A percentile compares a stretch with the other conserved stretches of the same genome.
Evolutionary conservation across 2,797 vertebrate species (phyloP).

Genomic region (Tachyglossus aculeatus): DNA sequence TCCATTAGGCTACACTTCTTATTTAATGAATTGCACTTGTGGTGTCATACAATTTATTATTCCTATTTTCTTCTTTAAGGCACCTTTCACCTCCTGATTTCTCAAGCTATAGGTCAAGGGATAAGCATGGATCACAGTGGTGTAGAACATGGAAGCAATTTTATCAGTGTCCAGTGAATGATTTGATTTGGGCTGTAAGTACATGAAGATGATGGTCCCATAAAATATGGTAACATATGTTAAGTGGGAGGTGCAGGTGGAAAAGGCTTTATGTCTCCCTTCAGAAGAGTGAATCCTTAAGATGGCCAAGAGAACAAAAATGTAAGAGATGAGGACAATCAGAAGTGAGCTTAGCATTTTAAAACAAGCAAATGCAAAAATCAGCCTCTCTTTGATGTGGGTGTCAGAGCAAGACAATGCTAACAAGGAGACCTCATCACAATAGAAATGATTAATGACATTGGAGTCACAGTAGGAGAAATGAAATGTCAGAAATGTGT

Average conservation of each 20-base stretch:
- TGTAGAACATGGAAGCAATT: slow-evolving; percentile 11
- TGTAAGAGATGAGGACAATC: slow-evolving; percentile 38
- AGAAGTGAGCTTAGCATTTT: slow-evolving; percentile 8
- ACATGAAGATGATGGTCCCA: background rate
- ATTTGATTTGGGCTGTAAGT: background rate
- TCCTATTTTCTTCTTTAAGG: slow-evolving; percentile 26
- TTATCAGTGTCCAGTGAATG: background rate
- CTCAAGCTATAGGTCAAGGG: slow-evolving; percentile 45
- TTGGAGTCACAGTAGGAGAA: slow-evolving; percentile 54
- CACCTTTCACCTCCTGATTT: slow-evolving; percentile 39
- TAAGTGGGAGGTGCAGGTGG: slow-evolving; percentile 43
- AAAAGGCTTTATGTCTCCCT: slow-evolving; percentile 25
- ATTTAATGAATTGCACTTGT: too few species aligned
- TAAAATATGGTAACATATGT: slow-evolving; percentile 36
- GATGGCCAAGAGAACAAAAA: slow-evolving; percentile 22
- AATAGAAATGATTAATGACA: slow-evolving; percentile 59
- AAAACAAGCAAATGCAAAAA: slow-evolving; percentile 1
- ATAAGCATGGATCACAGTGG: slow-evolving; percentile 24
- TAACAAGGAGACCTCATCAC: slow-evolving; percentile 51
- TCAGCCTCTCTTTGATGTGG: background rate
- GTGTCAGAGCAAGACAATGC: slow-evolving; percentile 36
- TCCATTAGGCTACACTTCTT: too few species aligned
- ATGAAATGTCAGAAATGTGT: background rate
- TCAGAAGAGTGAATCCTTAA: background rate
- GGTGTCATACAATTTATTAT: too few species aligned